Evolutionary conservation across 1,140 invertebrate genomes (phyloP), one percentile per base, ranked within the genome.

Genomic region (Polypedilum pembai): DNA sequence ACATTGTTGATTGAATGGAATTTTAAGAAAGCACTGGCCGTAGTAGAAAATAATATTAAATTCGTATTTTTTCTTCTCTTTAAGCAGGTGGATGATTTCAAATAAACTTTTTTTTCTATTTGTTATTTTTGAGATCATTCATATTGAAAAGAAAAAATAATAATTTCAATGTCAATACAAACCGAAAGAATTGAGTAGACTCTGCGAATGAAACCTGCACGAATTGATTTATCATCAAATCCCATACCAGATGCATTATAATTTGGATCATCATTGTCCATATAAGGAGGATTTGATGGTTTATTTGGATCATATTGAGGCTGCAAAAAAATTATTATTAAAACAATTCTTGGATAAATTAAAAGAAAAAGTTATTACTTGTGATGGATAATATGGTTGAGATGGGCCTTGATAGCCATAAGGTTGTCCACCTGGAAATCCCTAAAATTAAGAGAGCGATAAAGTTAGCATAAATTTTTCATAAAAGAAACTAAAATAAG

Each of bases 121-220:
- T 69, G 65, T 69, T 69, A 69, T 69, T 69, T 18, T 21, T 21
- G n/a, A 69, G n/a, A 69, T 18, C 7, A 18, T 20, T 20, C 63
- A 66, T 18, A 20, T 15, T 66, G 17, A 69, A 8, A 69, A n/a
- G 20, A 18, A 69, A 18, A 69, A 18, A 69, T 20, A 20, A 20
- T 69, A 18, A n/a, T 20, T 56, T 56, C 10, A 21, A 69, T 20
- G 65, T 69, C 17, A 69, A 69, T 18, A 69, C 65, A 18, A 18
- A 69, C 65, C 15, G 65, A 69, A 18, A 69, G 18, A 69, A 69
- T 69, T 2, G 65, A 69, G 12, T 69, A 69, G 18, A 69, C 65
- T 10, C 65, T 17, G 20, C 65, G 65, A 69, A 69, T 69, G 10
- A 69, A 69, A 18, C 65, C 65, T 8, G 65, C 65, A 69, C 65